Conservation (phyloP, 1,140 invertebrate genomes). For the Zaprionus lachaisei region DNA sequence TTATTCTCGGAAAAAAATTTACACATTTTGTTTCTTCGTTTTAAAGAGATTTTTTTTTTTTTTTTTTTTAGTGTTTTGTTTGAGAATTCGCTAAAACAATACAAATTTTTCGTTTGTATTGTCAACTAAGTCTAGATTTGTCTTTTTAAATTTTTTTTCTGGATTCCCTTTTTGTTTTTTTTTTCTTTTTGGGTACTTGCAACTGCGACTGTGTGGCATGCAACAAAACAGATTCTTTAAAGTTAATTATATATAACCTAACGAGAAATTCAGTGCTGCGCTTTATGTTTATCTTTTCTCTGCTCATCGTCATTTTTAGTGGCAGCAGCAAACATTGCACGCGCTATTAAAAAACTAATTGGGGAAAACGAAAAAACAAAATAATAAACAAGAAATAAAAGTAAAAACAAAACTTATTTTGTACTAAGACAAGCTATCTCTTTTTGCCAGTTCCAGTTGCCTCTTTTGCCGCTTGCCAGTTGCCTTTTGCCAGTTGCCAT, state of each 20-base stretch:
- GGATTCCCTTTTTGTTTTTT: not conserved
- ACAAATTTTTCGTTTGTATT: slow-evolving; percentile 53
- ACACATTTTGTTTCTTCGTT: slow-evolving; percentile 29
- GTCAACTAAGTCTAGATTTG: slow-evolving; percentile 60
- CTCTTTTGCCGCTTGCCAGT: slow-evolving; percentile 15
- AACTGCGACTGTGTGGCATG: slow-evolving; percentile 29
- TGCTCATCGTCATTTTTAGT: not conserved
- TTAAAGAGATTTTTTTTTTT: slow-evolving; percentile 27
- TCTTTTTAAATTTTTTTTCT: not conserved
- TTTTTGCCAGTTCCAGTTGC: slow-evolving; percentile 20
- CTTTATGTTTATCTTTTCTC: slow-evolving; percentile 2
- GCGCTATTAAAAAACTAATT: slow-evolving; percentile 17
- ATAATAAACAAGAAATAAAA: slow-evolving; percentile 4
- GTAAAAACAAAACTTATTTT: slow-evolving; percentile 41
- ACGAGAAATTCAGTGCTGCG: slow-evolving; percentile 28
- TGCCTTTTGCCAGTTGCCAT: slow-evolving; percentile 10
- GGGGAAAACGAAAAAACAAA: slow-evolving; percentile 3
- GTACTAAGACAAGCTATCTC: slow-evolving; percentile 44
- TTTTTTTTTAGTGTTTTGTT: slow-evolving; percentile 37
- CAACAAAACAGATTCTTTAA: slow-evolving; percentile 12
- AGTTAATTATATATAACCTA: slow-evolving; percentile 13
- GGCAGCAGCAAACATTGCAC: slow-evolving; percentile 33
- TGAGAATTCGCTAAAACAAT: slow-evolving; percentile 80
- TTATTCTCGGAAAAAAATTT: slow-evolving; percentile 57
- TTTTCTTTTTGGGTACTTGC: slow-evolving; percentile 21